Conservation (phyloP, 2,888 invertebrate species). For the Junonia oenone region DNA sequence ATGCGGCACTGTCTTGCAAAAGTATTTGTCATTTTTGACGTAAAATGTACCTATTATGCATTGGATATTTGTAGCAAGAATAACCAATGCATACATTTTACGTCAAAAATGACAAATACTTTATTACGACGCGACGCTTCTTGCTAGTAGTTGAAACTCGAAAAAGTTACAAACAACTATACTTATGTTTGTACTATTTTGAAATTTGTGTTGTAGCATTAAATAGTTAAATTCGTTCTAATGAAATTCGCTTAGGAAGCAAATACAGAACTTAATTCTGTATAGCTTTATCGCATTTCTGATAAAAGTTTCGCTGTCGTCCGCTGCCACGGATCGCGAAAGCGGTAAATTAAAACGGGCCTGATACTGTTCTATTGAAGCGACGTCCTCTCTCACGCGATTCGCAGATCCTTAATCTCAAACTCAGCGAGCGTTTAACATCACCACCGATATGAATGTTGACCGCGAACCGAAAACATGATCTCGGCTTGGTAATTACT, state of each 20-base stretch:
- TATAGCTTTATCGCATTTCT: slow-evolving; percentile 3
- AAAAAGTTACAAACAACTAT: too few species aligned
- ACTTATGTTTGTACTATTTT: not conserved
- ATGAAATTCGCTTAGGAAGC: not conserved
- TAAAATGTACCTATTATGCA: too few species aligned
- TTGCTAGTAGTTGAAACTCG: too few species aligned
- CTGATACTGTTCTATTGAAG: slow-evolving; percentile 19
- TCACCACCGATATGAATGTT: slow-evolving; percentile 24
- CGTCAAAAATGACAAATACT: too few species aligned
- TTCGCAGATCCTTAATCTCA: slow-evolving; percentile 31
- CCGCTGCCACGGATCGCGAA: slow-evolving; percentile 18
- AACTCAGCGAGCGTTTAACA: slow-evolving; percentile 25
- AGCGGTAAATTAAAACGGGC: slow-evolving; percentile 24
- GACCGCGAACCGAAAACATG: slow-evolving; percentile 15
- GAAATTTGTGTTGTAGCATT: too few species aligned
- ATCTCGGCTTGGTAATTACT: slow-evolving; percentile 20
- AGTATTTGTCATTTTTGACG: too few species aligned
- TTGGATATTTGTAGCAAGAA: too few species aligned
- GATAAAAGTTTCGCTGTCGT: slow-evolving; percentile 18
- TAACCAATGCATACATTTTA: too few species aligned
- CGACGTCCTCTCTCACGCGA: slow-evolving; percentile 30
- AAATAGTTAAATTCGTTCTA: too few species aligned
- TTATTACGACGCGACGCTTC: too few species aligned
- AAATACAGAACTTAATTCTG: too few species aligned
- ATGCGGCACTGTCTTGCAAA: too few species aligned